phyloP scores from a whole-genome alignment of 2,888 invertebrate genomes.

The Synergus laeviventris region DNA sequence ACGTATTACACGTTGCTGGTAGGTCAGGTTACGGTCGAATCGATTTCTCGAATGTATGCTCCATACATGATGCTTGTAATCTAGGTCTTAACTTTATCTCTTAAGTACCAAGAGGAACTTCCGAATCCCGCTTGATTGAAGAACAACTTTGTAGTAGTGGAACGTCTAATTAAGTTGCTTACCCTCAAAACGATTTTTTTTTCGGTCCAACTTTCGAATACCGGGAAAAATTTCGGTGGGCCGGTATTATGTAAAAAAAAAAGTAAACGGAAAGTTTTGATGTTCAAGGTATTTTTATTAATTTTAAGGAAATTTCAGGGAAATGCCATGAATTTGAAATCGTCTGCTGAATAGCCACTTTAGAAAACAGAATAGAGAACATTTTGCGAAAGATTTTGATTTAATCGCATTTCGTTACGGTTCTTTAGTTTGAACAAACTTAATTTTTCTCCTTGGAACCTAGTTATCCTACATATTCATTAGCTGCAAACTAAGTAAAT shows the following conservation, averaged over 20 bases:
- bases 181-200: not conserved
- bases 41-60: conserved; percentile 8
- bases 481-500: not conserved
- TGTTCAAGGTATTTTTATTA: too few species aligned
- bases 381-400: not conserved
- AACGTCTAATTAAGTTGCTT: not conserved
- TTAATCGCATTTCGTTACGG: not conserved
- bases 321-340: too few species aligned
- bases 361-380: not conserved
- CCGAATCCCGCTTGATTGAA: not conserved
- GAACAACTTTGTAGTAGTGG: not conserved
- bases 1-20: conserved; percentile 14
- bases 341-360: not conserved
- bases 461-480: not conserved
- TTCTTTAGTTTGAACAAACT: not conserved
- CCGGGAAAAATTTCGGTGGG: too few species aligned
- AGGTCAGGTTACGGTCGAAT: conserved; percentile 32
- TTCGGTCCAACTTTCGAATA: too few species aligned
- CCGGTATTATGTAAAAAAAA: too few species aligned
- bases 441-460: not conserved
- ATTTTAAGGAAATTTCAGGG: too few species aligned
- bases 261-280: too few species aligned
- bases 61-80: conserved; percentile 8
- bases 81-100: conserved; percentile 24
- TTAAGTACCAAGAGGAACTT: conserved; percentile 20